Evolutionary conservation across 2,888 invertebrate genomes (phyloP).

Genomic region (Protonemura montana): DNA sequence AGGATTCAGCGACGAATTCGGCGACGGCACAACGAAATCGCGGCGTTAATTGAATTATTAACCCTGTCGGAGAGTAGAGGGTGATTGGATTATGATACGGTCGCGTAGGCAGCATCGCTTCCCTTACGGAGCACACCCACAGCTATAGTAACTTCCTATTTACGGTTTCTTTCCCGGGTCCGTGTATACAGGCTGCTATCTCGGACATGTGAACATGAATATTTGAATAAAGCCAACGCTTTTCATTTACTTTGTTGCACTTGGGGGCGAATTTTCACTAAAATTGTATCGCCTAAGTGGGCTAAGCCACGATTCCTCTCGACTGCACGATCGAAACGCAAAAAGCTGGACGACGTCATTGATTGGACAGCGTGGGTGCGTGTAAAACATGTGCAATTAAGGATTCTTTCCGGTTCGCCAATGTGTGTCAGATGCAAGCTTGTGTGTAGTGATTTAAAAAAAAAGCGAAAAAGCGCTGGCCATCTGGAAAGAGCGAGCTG

Average conservation of each 20-base stretch:
- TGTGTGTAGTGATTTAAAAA: neutral
- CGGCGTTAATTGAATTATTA: neutral
- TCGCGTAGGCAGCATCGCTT: neutral
- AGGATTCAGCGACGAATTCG: too few relatives aligned
- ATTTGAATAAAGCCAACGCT: neutral
- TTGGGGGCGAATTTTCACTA: neutral
- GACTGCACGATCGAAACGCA: neutral
- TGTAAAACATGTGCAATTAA: neutral
- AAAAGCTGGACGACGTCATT: neutral
- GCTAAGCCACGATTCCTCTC: neutral
- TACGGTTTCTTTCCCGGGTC: too few relatives aligned
- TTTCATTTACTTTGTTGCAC: neutral
- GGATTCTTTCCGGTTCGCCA: neutral
- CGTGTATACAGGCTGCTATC: too few relatives aligned
- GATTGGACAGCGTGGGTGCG: neutral
- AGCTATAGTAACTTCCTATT: too few relatives aligned
- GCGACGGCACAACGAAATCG: too few relatives aligned
- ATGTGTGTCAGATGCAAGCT: neutral
- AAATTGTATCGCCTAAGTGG: neutral
- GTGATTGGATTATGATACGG: neutral
- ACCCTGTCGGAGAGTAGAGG: neutral
- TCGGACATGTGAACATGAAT: neutral
- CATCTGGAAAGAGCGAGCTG: neutral
- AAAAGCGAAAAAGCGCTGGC: neutral
- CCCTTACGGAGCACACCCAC: too few relatives aligned